Base-by-base conservation (phyloP, 2,797 vertebrate genomes). In the Betta splendens region DNA sequence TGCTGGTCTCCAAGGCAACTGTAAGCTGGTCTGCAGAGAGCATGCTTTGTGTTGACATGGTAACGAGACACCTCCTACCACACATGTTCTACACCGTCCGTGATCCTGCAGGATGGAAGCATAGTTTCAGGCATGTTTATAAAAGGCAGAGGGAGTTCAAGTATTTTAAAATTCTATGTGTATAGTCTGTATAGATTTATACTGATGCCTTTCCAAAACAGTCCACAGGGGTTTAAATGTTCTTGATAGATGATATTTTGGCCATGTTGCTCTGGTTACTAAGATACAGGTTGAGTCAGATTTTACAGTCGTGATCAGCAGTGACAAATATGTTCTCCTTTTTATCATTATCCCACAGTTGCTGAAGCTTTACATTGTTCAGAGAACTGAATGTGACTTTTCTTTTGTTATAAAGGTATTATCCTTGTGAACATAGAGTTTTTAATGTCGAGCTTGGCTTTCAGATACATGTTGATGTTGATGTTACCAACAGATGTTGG, bases 1-100 rank as follows among this genome's bases (percentile, higher is more conserved):
- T 39, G 55, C 50, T 58, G 86, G 92, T 94, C 92, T 90, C 91
- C 94, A 93, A 87, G 93, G 94, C 92, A 95, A 94, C 93, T 61
- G 84, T 73, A 63, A 64, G 74, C 79, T 81, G 81, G 84, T 88
- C 73, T 71, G 54, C 70, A 74, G 84, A 73, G 77, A 79, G 50
- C 64, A 83, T 79, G 90, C 75, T 86, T 85, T 79, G 77, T 65
- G 90, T 92, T 89, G 90, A 88, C 90, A 90, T 86, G 88, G 90
- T 87, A 92, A 93, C 85, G 72, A 79, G 86, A 87, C 80, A 81
- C 80, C 78, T 85, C 78, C 77, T 73, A 82, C 79, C 54, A 70
- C 42, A 33, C 76, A 80, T 78, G 73, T 59, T 64, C 61, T 50
- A 73, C 60, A 61, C 43, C 21, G 49, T 62, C 64, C 50, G 16